Base-by-base conservation (phyloP, 2,888 invertebrate genomes). In the Gerris lacustris region DNA sequence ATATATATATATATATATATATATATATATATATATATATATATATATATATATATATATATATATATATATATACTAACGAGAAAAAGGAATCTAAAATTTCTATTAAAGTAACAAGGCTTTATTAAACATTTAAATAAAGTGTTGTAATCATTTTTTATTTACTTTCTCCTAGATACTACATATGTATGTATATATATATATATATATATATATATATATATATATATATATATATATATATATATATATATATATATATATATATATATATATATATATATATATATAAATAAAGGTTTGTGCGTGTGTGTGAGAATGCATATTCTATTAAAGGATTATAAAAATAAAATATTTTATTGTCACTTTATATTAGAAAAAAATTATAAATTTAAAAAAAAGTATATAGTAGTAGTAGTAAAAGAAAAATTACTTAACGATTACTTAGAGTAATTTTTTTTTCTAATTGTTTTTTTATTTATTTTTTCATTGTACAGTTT, bases 11-110 rank as follows among this genome's bases (percentile, higher is more conserved):
- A 64, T 64, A 64, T 31, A 31, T 17, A 64, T 64, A 6, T 64
- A 64, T 64, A 64, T 64, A 64, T 64, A 31, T 31, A 17, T 64
- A 64, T 64, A 64, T 64, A 64, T 31, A 64, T 64, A 64, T 31
- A 64, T 64, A 64, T 31, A 64, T 64, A 64, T 31, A 31, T 64
- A 64, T 64, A 31, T 64, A 64, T 64, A 31, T 64, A 64, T 64
- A 31, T 64, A 64, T 64, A 31, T 17, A 64, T 64, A 64, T 64
- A 64, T 64, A 64, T 64, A 47, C 47, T 7, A 6, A 6, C 47
- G 7, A 47, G 6, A 7, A 11, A 11, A 47, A 11, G 47, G 47
- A 11, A 6, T 11, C 47, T 11, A 47, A 47, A 47, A 47, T n/a
- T n/a, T n/a, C n/a, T n/a, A n/a, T n/a, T n/a, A n/a, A n/a, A n/a